Base-by-base conservation (phyloP, 2,113 vertebrate species). In the Anseranas semipalmata region DNA sequence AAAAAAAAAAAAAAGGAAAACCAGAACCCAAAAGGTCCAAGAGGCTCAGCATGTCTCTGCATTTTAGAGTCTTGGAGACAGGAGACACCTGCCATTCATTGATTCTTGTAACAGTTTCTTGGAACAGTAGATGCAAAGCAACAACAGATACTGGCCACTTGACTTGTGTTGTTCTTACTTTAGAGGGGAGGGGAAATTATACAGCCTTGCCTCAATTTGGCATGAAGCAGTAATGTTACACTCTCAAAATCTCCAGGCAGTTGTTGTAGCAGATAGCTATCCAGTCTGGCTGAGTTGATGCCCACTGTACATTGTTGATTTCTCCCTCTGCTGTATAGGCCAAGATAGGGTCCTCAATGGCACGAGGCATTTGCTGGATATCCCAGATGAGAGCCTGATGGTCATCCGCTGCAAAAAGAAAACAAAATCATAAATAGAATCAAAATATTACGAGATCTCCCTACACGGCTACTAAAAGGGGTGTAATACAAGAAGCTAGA, bases 231-330 rank as follows among this genome's bases (percentile, higher is more conserved):
- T 35, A 37, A 41, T 35, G 96, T 98, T 98, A 99, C 95, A 99
- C 99, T 78, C 99, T 98, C 97, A 99, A 98, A 96, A 99, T 99
- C 98, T 99, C 99, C 97, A 99, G 98, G 97, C 99, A 99, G 98
- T 99, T 99, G 98, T 99, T 99, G 98, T 99, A 99, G 98, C 99
- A 99, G 98, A 99, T 99, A 96, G 99, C 99, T 83, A 99, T 99
- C 99, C 99, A 99, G 98, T 99, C 99, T 8, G 99, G 99, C 98
- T 99, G 99, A 45, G 99, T 99, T 21, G 99, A 99, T 14, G 99
- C 99, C 99, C 99, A 99, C 98, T 99, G 99, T 96, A 99, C 99
- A 68, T 99, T 99, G 98, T 99, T 99, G 98, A 99, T 99, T 98
- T 99, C 99, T 39, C 99, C 99, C 93, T 99, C 99, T 0, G 99